Evolutionary conservation across 2,797 vertebrate genomes (phyloP), one percentile per base, ranked within the genome.

Genomic region (Crenuchus spilurus): DNA sequence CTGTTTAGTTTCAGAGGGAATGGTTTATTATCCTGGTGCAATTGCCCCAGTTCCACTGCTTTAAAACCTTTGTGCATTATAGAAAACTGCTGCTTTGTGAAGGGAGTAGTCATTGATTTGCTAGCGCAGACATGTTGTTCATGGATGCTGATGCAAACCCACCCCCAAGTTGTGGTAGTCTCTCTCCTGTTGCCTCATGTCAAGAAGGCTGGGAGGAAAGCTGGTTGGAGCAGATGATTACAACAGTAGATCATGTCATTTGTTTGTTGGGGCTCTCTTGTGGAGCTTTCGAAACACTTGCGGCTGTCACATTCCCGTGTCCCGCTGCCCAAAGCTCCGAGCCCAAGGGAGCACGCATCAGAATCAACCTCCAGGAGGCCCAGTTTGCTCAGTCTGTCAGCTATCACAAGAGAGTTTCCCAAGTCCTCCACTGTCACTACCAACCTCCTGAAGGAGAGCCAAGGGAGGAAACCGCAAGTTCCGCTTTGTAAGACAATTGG

Each of bases 401-500:
- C 71, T 74, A 67, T 74, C 78, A 79, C 51, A 52, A 6, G 49
- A 52, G 20, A 20, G 8, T 76, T 76, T 64, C 52, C 68, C 48
- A 51, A n/a, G 70, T 46, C 48, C 64, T 62, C 35, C 49, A 33
- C 72, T 78, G 75, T 64, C 65, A 68, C 63, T 72, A 60, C 60
- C 42, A 70, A 44, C 54, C 30, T 61, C 44, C 57, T 48, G 66
- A 72, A 69, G 4, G 22, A 60, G 14, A 63, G 64, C 62, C 67
- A 61, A 30, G 20, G 26, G 57, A 75, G 67, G 63, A 84, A 79
- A 74, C 55, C 62, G 39, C 73, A 48, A 28, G 72, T 77, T 83
- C 54, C 61, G 41, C 74, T 71, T 69, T 66, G 48, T 75, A 83
- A 81, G 64, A 81, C 71, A 75, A 72, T 73, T 63, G 76, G 73